Conservation (phyloP, 2,888 invertebrate genomes). For the Ectemnius lituratus region DNA sequence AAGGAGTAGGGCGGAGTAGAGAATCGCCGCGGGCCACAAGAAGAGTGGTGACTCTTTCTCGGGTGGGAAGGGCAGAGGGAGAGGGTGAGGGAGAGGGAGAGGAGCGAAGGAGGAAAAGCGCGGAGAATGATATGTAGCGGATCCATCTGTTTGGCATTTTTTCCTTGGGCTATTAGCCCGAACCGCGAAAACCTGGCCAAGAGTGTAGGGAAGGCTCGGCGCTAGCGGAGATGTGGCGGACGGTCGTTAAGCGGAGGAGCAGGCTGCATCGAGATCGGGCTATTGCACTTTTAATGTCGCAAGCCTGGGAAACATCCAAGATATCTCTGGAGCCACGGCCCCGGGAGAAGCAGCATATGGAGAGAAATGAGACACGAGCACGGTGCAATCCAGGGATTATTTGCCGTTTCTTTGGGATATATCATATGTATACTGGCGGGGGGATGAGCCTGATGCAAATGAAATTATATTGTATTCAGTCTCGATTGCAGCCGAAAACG, state of each 20-base stretch:
- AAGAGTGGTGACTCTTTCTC: no score
- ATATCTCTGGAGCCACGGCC: conserved; percentile 23
- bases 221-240: conserved; percentile 55
- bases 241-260: conserved; percentile 64
- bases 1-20: no score
- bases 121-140: conserved; percentile 21
- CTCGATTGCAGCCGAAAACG: no score
- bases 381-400: no score
- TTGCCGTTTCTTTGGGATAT: no score
- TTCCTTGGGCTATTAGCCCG: conserved; percentile 41
- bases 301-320: conserved; percentile 69
- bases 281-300: conserved; percentile 72
- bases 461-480: no score
- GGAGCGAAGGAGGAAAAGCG: conserved; percentile 4
- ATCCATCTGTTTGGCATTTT: conserved; percentile 8
- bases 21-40: no score
- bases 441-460: no score
- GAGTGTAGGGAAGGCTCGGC: conserved; percentile 18
- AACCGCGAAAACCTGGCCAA: conserved; percentile 60
- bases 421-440: no score
- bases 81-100: no score
- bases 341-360: conserved; percentile 55
- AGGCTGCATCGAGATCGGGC: conserved; percentile 62
- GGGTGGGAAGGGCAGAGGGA: no score
- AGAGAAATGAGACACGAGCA: background rate